Evolutionary conservation across 1,140 invertebrate species (phyloP), one percentile per base, ranked within the genome.

Genomic region (Drosophila nannoptera): DNA sequence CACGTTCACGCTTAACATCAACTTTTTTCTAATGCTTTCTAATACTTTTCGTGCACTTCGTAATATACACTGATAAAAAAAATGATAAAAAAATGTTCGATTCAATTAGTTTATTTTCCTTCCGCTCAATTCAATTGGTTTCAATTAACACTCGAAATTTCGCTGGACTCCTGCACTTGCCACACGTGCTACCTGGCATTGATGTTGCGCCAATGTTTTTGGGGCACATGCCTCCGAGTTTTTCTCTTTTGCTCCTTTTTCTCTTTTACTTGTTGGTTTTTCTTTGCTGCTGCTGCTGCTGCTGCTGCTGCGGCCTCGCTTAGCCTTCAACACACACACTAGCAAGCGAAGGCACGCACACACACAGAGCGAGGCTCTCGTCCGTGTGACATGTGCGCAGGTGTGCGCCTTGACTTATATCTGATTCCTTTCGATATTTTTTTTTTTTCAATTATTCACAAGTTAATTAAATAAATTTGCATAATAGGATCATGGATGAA

Each of bases 281-380:
- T 78, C 62, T 73, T 69, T 68, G 60, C 56, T 61, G 55, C 40
- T n/a, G 40, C 40, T 43, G 8, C 7, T 38, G 35, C 66, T 22
- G 22, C 22, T 22, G 22, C 22, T 61, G 55, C 69, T 72, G 22
- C 66, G 36, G 43, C 65, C 48, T 22, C 53, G 36, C 56, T 64
- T 80, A 83, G 78, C 78, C 80, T 84, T 83, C 78, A 83, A 84
- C 78, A 83, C 80, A 64, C 64, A 83, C 60, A 83, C 75, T 71
- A 61, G 4, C 8, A n/a, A 48, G 22, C 9, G 7, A 7, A 32
- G 29, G 48, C 14, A 6, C 36, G 36, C 49, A 60, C 48, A 65
- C 64, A 59, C 59, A 45, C 53, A 62, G 53, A 58, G 70, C 69
- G 45, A 66, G 63, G 69, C 63, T 63, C 46, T 7, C 35, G 31